Evolutionary conservation across 2,888 invertebrate genomes (phyloP), one percentile per base, ranked within the genome.

Genomic region (Drosophila kambysellisi): DNA sequence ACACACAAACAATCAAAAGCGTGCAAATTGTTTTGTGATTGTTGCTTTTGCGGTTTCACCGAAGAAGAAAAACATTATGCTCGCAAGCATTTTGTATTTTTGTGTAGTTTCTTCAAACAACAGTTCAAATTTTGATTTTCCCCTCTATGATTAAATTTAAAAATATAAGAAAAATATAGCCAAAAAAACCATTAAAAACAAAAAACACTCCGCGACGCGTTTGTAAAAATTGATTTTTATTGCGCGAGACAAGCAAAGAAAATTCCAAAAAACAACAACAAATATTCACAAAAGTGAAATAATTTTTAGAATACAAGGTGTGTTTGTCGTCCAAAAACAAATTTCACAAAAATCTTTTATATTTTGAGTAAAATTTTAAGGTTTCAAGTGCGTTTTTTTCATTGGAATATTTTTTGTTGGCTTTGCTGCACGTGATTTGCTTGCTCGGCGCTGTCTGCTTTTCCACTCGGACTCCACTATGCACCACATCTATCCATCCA

Each of bases 191-290:
- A 78, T 62, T 76, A 74, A 76, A 72, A 79, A 79, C 43, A 71
- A 63, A 67, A 81, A 74, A 75, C 52, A 60, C 69, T 74, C 61
- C 86, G 88, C 79, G 71, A 75, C 84, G 65, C 82, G 63, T 58
- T 80, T 85, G 78, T 75, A 76, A 85, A 85, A 86, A 88, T 88
- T 89, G 90, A 88, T 88, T 88, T 89, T 88, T 82, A 88, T 89
- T 82, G 79, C 70, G 68, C 75, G 73, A 51, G 80, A 74, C 74
- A 76, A 68, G 56, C 57, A 20, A 67, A 65, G 48, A 60, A 62
- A 57, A 78, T 66, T 66, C 52, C 50, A 68, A 64, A 70, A 54
- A 57, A 53, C 59, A 69, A 71, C 71, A 62, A n/a, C 39, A 60
- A 58, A 68, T 54, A 60, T 46, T 33, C 29, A 52, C 15, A 64